phyloP scores from a whole-genome alignment of 2,113 vertebrate genomes.

The Camelus dromedarius region DNA sequence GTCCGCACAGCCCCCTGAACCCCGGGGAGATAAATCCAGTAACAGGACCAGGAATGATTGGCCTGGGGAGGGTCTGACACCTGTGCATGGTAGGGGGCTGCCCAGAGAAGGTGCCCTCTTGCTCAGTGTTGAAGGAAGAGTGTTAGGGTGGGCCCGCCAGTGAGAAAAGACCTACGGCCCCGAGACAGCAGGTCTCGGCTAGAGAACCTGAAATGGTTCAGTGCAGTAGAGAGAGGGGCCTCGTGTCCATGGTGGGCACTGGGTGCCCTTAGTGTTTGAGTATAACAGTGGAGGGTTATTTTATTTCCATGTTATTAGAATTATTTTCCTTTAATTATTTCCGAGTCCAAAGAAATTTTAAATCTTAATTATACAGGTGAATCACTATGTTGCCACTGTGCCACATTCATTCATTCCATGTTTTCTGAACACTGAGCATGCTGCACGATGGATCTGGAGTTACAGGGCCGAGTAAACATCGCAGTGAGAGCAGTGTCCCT shows the following conservation, averaged over 20 bases:
- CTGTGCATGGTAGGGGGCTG: not conserved
- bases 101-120: not conserved
- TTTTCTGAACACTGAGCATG: not conserved
- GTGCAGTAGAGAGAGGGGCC: not conserved
- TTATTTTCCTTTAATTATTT: not conserved
- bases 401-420: not conserved
- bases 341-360: not conserved
- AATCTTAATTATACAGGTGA: not conserved
- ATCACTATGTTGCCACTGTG: not conserved
- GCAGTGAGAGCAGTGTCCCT: not conserved
- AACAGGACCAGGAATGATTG: too few relatives aligned
- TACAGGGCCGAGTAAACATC: not conserved
- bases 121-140: not conserved
- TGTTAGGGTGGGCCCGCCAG: not conserved
- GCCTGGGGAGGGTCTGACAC: not conserved
- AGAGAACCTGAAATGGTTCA: not conserved
- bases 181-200: not conserved
- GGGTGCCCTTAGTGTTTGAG: not conserved
- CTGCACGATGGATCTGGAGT: not conserved
- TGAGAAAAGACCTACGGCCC: not conserved
- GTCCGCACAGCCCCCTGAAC: not conserved
- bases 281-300: not conserved
- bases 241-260: not conserved
- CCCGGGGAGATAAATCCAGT: not conserved
- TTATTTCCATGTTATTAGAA: not conserved